Evolutionary conservation across 2,888 invertebrate genomes (phyloP).

Genomic region (Agrochola circellaris): DNA sequence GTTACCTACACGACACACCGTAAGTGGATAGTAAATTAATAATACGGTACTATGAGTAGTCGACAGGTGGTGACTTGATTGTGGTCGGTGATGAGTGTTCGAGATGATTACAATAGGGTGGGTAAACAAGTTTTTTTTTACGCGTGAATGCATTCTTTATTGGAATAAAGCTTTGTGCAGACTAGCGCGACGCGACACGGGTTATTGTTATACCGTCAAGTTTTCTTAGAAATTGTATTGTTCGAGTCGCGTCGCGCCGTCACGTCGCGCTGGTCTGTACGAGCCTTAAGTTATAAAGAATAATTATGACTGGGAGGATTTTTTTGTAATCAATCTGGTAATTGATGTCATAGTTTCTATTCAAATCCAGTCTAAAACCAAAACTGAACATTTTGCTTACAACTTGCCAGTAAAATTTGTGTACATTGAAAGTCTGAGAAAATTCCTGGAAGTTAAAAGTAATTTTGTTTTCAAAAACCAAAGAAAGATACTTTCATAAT

Average conservation of each 20-base stretch:
- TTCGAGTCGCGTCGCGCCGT: too few relatives aligned
- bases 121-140: not conserved
- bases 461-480: not conserved
- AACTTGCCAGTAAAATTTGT: not conserved
- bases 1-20: slow-evolving; percentile 42
- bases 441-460: not conserved
- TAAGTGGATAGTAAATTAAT: slow-evolving; percentile 46
- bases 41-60: slow-evolving; percentile 14
- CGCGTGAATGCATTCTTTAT: not conserved
- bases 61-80: slow-evolving; percentile 13
- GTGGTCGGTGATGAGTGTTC: not conserved
- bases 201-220: too few relatives aligned
- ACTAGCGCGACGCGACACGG: too few relatives aligned
- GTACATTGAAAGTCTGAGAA: not conserved
- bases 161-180: too few relatives aligned
- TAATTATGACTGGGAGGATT: not conserved
- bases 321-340: not conserved
- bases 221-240: too few relatives aligned
- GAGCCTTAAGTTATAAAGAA: too few relatives aligned
- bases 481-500: not conserved
- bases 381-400: not conserved
- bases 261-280: too few relatives aligned
- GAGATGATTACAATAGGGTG: not conserved
- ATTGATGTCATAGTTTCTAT: not conserved
- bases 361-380: not conserved